Base-by-base conservation (phyloP, 2,113 vertebrate species). In the Equus przewalskii region DNA sequence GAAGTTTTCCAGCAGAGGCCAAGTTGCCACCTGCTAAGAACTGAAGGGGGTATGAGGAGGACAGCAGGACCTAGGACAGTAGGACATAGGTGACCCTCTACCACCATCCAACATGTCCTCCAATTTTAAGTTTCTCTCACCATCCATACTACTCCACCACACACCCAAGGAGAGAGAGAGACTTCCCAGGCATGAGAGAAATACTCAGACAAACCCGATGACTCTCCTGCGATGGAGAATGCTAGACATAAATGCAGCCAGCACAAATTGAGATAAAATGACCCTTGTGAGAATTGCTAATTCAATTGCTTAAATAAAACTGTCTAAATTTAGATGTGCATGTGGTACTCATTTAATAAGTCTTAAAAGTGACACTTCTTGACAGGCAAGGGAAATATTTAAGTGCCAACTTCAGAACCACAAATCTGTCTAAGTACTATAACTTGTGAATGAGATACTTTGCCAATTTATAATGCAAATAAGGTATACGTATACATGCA, bases 311-410 rank as follows among this genome's bases (percentile, higher is more conserved):
- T 89, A 91, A 82, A 51, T 67, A 90, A 91, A 91, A 70, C 60
- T 89, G 21, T 64, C 58, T 86, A 67, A 92, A 72, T 88, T 73
- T 95, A 72, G 64, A 87, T 67, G 33, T 94, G 44, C 89, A 95
- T 85, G 79, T 97, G 87, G 58, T 75, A 72, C 22, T 94, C 78
- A 75, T 69, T 81, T 91, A 95, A 95, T 85, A 85, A 56, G 69
- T 76, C 58, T 76, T 89, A 14, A 54, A 84, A 96, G 15, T 75
- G 78, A 75, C 54, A 78, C 78, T 84, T 96, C 79, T 91, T 92
- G 82, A 91, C 73, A 96, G 46, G 51, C 82, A 96, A 96, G 60
- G 54, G 65, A 97, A 95, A 91, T 95, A 91, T 93, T 93, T 94
- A 96, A 91, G 21, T 95, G 67, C 67, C 72, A 96, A 54, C 41